phyloP scores from a whole-genome alignment of 1,140 invertebrate species.

The Lasaia peninsularis region DNA sequence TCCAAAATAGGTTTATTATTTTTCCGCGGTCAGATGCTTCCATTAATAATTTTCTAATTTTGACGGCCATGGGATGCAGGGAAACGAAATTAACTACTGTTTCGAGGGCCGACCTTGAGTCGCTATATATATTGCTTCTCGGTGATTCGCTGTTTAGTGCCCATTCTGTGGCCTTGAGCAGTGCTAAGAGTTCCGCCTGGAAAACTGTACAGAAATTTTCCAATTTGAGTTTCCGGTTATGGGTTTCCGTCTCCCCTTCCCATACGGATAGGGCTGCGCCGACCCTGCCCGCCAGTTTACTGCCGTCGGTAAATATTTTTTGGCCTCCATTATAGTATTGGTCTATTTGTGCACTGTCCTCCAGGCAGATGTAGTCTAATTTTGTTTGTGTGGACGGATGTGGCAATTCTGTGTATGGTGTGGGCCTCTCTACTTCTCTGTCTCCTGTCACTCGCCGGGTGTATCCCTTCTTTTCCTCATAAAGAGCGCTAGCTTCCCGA shows the following conservation, averaged over 20 bases:
- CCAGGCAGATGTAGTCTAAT: not conserved
- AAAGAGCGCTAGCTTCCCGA: not conserved
- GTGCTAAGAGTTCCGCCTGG: not conserved
- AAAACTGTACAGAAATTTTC: not conserved
- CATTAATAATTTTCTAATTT: not conserved
- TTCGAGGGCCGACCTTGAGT: not conserved
- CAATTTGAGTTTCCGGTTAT: not conserved
- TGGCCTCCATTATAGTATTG: not conserved
- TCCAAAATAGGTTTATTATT: not conserved
- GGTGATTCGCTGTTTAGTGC: not conserved
- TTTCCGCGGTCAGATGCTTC: not conserved
- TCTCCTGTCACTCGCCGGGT: not conserved
- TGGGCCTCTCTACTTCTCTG: not conserved
- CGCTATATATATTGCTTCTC: not conserved
- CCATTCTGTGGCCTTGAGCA: not conserved
- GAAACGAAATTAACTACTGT: not conserved
- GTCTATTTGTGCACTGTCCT: not conserved
- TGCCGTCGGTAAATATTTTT: not conserved
- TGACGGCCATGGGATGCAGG: not conserved
- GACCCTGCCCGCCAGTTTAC: not conserved
- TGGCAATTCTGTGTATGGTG: not conserved
- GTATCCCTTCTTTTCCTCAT: not conserved
- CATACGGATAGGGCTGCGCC: not conserved
- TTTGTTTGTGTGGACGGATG: not conserved
- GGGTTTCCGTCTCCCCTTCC: not conserved